phyloP scores from a whole-genome alignment of 2,888 invertebrate species.

The Ophioninae sp. region DNA sequence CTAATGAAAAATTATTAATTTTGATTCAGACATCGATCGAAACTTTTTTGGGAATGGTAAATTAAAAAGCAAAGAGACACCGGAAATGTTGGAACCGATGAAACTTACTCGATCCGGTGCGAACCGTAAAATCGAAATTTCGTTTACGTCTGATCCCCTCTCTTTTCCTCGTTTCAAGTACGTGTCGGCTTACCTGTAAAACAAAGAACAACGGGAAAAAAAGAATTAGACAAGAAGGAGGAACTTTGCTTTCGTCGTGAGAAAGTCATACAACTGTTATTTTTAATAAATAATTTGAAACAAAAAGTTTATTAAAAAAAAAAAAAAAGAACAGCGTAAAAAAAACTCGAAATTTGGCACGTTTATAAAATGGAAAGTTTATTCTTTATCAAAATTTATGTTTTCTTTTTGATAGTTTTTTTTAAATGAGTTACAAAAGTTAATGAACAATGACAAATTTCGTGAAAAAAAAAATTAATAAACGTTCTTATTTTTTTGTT shows the following conservation, averaged over 20 bases:
- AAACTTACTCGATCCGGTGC: not conserved
- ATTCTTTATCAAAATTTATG: too few relatives aligned
- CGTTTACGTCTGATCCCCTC: not conserved
- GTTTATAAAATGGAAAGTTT: too few relatives aligned
- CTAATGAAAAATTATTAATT: too few relatives aligned
- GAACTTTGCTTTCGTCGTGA: not conserved
- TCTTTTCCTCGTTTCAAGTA: not conserved
- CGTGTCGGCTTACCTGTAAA: slow-evolving; percentile 53
- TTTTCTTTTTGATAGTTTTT: too few relatives aligned
- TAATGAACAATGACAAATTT: too few relatives aligned
- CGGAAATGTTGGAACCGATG: not conserved
- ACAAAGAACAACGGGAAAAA: slow-evolving; percentile 3
- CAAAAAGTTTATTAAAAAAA: too few relatives aligned
- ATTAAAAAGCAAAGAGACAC: not conserved
- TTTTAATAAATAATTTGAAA: not conserved
- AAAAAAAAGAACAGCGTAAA: too few relatives aligned
- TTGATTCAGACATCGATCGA: too few relatives aligned
- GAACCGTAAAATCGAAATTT: not conserved
- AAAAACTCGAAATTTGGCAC: too few relatives aligned
- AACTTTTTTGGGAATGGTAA: not conserved
- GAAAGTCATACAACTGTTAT: not conserved
- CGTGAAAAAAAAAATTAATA: too few relatives aligned
- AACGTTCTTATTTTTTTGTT: too few relatives aligned
- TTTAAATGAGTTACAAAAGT: too few relatives aligned
- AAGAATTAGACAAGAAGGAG: not conserved